phyloP scores from a whole-genome alignment of 2,888 invertebrate species.

The Neocrepidodera transversa region DNA sequence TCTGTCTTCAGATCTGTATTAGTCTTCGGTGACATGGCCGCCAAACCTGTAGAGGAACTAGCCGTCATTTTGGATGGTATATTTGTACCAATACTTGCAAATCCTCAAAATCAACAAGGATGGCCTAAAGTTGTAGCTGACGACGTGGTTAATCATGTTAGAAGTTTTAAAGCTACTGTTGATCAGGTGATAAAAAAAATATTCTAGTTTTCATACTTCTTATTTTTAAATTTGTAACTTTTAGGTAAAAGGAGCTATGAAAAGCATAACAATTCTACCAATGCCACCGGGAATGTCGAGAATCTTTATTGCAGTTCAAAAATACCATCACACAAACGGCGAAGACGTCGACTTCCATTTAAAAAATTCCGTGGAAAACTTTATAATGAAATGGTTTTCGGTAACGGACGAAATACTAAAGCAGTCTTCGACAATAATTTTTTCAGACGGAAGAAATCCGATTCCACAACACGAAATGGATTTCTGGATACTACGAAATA shows the following conservation, averaged over 20 bases:
- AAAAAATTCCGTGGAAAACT: slow-evolving; percentile 83
- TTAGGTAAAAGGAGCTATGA: slow-evolving; percentile 78
- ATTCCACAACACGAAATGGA: slow-evolving; percentile 75
- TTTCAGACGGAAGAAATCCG: slow-evolving; percentile 74
- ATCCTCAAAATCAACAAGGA: slow-evolving; percentile 71
- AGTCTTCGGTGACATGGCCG: slow-evolving; percentile 75
- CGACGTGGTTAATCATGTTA: slow-evolving; percentile 75
- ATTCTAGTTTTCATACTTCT: neutral
- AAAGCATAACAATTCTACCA: slow-evolving; percentile 85
- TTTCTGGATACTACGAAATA: slow-evolving; percentile 80
- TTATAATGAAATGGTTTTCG: slow-evolving; percentile 85
- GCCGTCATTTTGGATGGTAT: slow-evolving; percentile 70
- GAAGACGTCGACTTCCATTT: slow-evolving; percentile 71
- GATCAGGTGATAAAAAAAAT: slow-evolving; percentile 64
- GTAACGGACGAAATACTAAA: slow-evolving; percentile 73
- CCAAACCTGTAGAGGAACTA: slow-evolving; percentile 72
- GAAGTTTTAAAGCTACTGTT: slow-evolving; percentile 72
- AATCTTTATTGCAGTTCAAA: slow-evolving; percentile 68
- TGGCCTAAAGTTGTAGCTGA: slow-evolving; percentile 78
- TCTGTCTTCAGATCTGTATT: slow-evolving; percentile 65
- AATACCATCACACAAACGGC: slow-evolving; percentile 62
- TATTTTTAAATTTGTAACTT: neutral
- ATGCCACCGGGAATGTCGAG: slow-evolving; percentile 80
- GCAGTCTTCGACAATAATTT: slow-evolving; percentile 70
- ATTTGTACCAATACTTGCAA: slow-evolving; percentile 75